Evolutionary conservation across 2,113 vertebrate genomes (phyloP).

Genomic region (Brachypodius melanocephalos): DNA sequence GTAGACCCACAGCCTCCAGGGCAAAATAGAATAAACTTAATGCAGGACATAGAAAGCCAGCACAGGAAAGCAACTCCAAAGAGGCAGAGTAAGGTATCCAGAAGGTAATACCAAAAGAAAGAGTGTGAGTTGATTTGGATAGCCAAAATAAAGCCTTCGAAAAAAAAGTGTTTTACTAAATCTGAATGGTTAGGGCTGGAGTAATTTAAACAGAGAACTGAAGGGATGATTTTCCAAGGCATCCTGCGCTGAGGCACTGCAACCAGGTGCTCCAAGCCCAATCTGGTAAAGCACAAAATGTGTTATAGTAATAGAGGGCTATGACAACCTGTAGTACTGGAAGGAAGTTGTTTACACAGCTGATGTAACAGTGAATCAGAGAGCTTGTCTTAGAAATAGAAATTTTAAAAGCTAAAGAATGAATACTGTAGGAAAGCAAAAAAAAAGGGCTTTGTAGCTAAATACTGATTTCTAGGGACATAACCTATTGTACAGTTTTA

Average conservation of each 20-base stretch:
- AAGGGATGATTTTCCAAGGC: not conserved
- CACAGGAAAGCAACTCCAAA: not conserved
- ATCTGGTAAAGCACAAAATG: not conserved
- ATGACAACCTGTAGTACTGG: not conserved
- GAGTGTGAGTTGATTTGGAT: not conserved
- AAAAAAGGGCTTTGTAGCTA: not conserved
- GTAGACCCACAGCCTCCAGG: not conserved
- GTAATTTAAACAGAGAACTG: not conserved
- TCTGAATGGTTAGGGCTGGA: not conserved
- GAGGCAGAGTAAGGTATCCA: not conserved
- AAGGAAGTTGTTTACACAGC: not conserved
- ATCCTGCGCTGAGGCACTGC: not conserved
- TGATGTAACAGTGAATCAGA: not conserved
- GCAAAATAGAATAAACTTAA: not conserved
- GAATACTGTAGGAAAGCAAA: not conserved
- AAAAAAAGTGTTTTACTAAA: not conserved
- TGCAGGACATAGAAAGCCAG: not conserved
- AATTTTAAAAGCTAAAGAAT: not conserved
- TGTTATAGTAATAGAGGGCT: not conserved
- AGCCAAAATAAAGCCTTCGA: not conserved
- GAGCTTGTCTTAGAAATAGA: not conserved
- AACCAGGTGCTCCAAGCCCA: not conserved
- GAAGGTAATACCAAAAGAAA: not conserved
- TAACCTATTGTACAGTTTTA: not conserved
- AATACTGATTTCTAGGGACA: not conserved